Evolutionary conservation across 2,113 vertebrate genomes (phyloP).

Genomic region (Aramus guarauna): DNA sequence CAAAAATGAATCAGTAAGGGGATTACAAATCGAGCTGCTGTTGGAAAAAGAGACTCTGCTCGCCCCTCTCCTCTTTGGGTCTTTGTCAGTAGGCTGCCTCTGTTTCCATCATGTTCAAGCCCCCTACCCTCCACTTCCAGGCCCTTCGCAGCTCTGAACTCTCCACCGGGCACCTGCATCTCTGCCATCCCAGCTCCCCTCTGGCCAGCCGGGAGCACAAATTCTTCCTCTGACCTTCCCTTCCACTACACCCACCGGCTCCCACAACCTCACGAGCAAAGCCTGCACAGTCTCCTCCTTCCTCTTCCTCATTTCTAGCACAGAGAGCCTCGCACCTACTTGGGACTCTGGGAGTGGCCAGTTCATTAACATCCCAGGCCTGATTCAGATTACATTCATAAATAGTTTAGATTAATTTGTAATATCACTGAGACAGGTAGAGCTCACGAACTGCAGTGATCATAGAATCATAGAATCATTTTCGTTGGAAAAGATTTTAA

Average conservation of each 20-base stretch:
- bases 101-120: neutral
- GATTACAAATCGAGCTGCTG: neutral
- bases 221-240: neutral
- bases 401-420: neutral
- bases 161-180: neutral
- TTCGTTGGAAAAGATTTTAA: no score
- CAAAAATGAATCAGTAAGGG: neutral
- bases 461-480: no score
- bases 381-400: neutral
- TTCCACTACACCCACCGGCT: neutral
- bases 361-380: neutral
- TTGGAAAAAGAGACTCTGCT: neutral
- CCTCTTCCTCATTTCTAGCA: neutral
- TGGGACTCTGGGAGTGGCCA: neutral
- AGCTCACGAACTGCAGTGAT: neutral
- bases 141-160: neutral
- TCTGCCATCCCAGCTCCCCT: neutral
- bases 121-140: neutral
- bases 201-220: neutral
- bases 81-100: neutral
- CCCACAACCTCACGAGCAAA: neutral
- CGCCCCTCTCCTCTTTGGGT: neutral
- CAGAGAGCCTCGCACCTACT: neutral
- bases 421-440: neutral
- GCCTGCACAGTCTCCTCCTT: neutral